Evolutionary conservation across 2,888 invertebrate species (phyloP).

Genomic region (Troides oblongomaculatus): DNA sequence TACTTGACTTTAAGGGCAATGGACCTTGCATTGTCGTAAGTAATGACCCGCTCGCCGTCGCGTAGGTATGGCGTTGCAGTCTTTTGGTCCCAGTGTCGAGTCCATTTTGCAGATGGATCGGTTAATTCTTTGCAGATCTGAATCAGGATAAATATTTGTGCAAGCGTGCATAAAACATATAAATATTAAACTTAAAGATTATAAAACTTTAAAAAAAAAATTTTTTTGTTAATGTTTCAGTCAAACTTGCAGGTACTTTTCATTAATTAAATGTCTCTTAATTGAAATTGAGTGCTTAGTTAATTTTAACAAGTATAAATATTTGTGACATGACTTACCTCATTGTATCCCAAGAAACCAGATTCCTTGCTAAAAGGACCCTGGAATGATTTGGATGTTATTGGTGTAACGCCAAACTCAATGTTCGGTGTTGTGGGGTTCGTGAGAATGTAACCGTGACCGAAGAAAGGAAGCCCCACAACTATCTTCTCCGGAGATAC

Average conservation of each 20-base stretch:
- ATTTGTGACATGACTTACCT: conserved; percentile 76
- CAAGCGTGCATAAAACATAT: no score
- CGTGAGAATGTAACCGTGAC: conserved; percentile 85
- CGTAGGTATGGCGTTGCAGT: conserved; percentile 80
- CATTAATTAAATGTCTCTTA: background rate
- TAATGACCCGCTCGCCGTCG: conserved; percentile 82
- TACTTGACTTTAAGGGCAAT: conserved; percentile 85
- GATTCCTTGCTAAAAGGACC: conserved; percentile 85
- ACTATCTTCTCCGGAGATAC: conserved; percentile 88
- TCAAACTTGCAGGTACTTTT: background rate
- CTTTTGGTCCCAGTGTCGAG: conserved; percentile 83
- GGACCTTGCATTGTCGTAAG: conserved; percentile 87
- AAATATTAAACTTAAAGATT: no score
- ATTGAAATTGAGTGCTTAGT: background rate
- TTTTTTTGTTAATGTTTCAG: no score
- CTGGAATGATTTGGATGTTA: conserved; percentile 63
- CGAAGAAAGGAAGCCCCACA: conserved; percentile 91
- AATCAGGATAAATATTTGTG: background rate
- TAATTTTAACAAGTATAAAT: background rate
- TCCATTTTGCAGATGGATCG: conserved; percentile 82
- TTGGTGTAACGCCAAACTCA: conserved; percentile 76
- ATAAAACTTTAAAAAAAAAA: no score
- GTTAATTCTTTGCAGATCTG: conserved; percentile 81
- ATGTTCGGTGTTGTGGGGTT: conserved; percentile 60
- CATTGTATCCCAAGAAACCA: conserved; percentile 86